Evolutionary conservation across 2,888 invertebrate species (phyloP), one percentile per base, ranked within the genome.

Genomic region (Amaurobius ferox): DNA sequence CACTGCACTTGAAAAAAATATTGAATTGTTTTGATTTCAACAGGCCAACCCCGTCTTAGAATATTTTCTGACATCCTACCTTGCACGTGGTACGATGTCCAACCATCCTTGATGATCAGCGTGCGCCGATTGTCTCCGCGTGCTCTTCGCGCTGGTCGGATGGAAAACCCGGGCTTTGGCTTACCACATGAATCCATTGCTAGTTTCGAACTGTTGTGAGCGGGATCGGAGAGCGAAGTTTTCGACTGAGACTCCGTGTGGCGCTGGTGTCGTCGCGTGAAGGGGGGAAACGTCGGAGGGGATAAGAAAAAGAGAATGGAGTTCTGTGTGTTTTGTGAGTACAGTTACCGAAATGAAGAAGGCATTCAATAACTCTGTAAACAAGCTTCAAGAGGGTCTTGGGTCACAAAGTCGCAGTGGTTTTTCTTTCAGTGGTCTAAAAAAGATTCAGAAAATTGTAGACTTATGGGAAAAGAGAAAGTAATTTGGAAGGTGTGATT

Each of bases 51-150:
- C n/a, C n/a, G n/a, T n/a, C n/a, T n/a, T n/a, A n/a, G n/a, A n/a
- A n/a, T n/a, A n/a, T n/a, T n/a, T n/a, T n/a, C n/a, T n/a, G n/a
- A n/a, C n/a, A n/a, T n/a, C 72, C 64, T 32, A 86, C 85, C 85
- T 86, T 86, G 85, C 79, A 86, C 85, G 73, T 86, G 85, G 68
- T 86, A 86, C 3, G 85, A 86, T 16, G 85, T 86, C 85, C 85
- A 86, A 6, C 85, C 85, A 39, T 86, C 85, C 26, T 86, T 86
- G 62, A 86, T 86, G 40, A 86, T 68, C 16, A 86, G 73, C 23
- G 85, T 86, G 16, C 85, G 40, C 32, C 79, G 71, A 61, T 44
- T 64, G 28, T 86, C 85, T 1, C 44, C 62, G 35, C 78, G 72
- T n/a, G 78, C 35, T 28, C 85, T 66, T 1, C 78, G 85, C 29